A percentile compares a stretch with the other conserved stretches of the same genome.
These are phyloP conservation scores for Furcula furcula DNA, from an alignment of 2,888 invertebrate genomes.

Conservation along the genomic window DNA sequence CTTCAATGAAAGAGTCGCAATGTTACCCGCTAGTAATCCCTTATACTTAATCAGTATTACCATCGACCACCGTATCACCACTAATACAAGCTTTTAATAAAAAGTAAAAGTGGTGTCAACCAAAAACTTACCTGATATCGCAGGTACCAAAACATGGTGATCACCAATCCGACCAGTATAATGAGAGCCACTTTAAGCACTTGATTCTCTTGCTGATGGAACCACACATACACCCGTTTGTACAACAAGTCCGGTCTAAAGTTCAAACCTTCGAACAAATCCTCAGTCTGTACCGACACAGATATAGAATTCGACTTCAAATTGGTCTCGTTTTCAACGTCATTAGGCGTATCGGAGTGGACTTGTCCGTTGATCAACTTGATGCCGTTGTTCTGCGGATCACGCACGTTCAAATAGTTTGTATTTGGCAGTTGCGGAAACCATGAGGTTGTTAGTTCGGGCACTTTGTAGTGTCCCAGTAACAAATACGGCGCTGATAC, in stretches of 20 bases:
- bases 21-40: too few relatives aligned
- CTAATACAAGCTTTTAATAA: too few relatives aligned
- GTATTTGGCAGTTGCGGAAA: slow-evolving; percentile 63
- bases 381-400: slow-evolving; percentile 43
- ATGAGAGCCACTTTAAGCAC: slow-evolving; percentile 86
- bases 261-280: slow-evolving; percentile 66
- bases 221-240: slow-evolving; percentile 80
- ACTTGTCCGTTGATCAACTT: slow-evolving; percentile 70
- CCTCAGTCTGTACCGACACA: slow-evolving; percentile 83
- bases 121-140: slow-evolving; percentile 82
- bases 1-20: too few relatives aligned
- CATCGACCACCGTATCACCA: too few relatives aligned
- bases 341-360: slow-evolving; percentile 51
- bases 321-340: slow-evolving; percentile 69
- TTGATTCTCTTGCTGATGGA: slow-evolving; percentile 89
- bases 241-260: slow-evolving; percentile 68
- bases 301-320: slow-evolving; percentile 67
- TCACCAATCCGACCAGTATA: slow-evolving; percentile 84
- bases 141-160: slow-evolving; percentile 89
- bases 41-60: too few relatives aligned
- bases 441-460: slow-evolving; percentile 80
- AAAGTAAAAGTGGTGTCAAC: too few relatives aligned
- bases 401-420: slow-evolving; percentile 51
- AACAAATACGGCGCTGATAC: slow-evolving; percentile 72
- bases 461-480: slow-evolving; percentile 87